A percentile compares a stretch with the other conserved stretches of the same genome.
Evolutionary conservation across 2,888 invertebrate genomes (phyloP).

Genomic region (Theretra japonica): DNA sequence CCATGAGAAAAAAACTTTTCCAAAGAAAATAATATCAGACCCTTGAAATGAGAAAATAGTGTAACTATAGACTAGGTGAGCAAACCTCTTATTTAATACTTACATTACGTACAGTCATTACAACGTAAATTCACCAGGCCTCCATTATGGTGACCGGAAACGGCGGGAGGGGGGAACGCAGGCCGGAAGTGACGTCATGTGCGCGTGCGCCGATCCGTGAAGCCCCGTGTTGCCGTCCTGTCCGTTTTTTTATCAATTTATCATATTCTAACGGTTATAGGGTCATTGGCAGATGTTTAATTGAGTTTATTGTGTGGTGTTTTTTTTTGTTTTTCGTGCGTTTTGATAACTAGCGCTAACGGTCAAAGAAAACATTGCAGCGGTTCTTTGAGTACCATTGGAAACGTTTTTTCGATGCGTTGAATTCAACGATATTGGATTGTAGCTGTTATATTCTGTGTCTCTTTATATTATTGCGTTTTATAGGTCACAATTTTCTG

Average conservation of each 20-base stretch:
- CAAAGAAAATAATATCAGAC: not conserved
- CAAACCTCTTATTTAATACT: slow-evolving; percentile 21
- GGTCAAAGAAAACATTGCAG: slow-evolving; percentile 24
- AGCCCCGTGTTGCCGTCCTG: slow-evolving; percentile 52
- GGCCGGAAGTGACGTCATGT: slow-evolving; percentile 67
- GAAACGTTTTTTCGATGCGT: not conserved
- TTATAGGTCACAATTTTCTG: no score
- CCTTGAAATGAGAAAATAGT: not conserved
- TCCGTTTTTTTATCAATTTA: slow-evolving; percentile 56
- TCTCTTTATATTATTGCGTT: no score
- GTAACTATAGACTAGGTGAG: not conserved
- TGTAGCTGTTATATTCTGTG: not conserved
- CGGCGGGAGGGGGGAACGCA: slow-evolving; percentile 45
- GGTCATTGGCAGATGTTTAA: slow-evolving; percentile 31
- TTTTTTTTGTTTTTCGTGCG: slow-evolving; percentile 17
- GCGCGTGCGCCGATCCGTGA: slow-evolving; percentile 64
- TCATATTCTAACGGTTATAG: slow-evolving; percentile 56
- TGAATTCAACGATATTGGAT: not conserved
- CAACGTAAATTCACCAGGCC: slow-evolving; percentile 32
- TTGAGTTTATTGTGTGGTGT: slow-evolving; percentile 28
- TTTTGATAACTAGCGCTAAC: slow-evolving; percentile 16
- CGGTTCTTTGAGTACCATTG: slow-evolving; percentile 6
- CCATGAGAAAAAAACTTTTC: not conserved
- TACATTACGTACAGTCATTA: slow-evolving; percentile 28
- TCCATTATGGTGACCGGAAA: slow-evolving; percentile 49